Evolutionary conservation across 1,140 invertebrate genomes (phyloP).

Genomic region (Pogonognathellus flavescens): DNA sequence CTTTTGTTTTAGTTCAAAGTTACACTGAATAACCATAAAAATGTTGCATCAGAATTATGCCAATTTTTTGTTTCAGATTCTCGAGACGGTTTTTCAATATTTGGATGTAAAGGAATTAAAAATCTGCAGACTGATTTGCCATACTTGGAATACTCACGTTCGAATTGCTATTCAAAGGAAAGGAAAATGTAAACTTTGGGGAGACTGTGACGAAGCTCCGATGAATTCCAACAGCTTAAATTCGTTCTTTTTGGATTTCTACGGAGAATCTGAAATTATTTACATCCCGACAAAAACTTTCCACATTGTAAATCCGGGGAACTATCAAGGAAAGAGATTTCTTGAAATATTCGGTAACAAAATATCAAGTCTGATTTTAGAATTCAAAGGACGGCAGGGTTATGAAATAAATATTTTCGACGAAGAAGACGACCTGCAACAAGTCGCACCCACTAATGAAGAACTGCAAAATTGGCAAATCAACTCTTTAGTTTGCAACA

Average conservation of each 20-base stretch:
- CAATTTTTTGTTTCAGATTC: neutral
- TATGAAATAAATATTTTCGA: neutral
- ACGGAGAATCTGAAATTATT: neutral
- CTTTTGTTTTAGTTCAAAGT: too few species aligned
- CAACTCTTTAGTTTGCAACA: neutral
- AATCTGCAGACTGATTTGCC: neutral
- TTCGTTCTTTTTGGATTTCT: conserved; percentile 22
- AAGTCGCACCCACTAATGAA: neutral
- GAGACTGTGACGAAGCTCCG: neutral
- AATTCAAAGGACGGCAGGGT: conserved; percentile 11
- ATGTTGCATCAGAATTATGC: too few species aligned
- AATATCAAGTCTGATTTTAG: conserved; percentile 1
- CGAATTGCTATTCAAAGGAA: neutral
- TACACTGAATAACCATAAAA: too few species aligned
- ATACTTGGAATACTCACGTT: neutral
- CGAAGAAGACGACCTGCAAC: neutral
- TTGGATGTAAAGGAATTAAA: neutral
- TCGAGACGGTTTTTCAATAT: neutral
- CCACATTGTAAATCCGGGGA: neutral
- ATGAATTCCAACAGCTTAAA: neutral
- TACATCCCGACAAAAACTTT: neutral
- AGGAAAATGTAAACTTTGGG: conserved; percentile 5
- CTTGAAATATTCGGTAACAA: neutral
- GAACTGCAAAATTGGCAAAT: conserved; percentile 23
- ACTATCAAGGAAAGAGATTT: neutral